Conservation (phyloP, 2,113 vertebrate genomes). For the Nycticebus coucang region DNA sequence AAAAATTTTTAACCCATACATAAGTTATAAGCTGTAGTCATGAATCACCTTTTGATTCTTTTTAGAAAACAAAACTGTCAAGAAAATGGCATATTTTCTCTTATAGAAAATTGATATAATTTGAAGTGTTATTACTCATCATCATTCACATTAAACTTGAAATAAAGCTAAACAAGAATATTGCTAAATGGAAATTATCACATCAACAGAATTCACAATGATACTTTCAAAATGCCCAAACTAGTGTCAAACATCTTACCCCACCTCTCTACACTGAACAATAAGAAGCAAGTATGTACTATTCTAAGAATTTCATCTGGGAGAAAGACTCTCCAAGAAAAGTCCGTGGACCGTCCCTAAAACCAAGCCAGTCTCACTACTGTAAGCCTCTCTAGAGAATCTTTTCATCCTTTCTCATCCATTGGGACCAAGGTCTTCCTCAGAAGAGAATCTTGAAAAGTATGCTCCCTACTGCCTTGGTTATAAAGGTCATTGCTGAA, state of each 20-base stretch:
- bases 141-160: conserved; percentile 64
- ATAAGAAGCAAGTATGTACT: not conserved
- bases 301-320: not conserved
- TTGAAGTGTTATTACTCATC: conserved; percentile 69
- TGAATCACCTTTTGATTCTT: conserved; percentile 68
- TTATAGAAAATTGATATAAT: conserved; percentile 73
- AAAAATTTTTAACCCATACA: conserved; percentile 60
- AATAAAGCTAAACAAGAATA: conserved; percentile 67
- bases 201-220: conserved; percentile 60
- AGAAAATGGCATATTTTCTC: conserved; percentile 69
- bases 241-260: conserved; percentile 25
- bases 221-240: conserved; percentile 49
- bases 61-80: conserved; percentile 66
- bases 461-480: not conserved
- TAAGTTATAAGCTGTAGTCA: conserved; percentile 68
- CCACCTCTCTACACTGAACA: not conserved
- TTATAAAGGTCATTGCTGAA: not conserved
- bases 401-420: not conserved
- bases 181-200: conserved; percentile 69
- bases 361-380: not conserved
- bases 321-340: not conserved
- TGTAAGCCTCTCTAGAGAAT: not conserved
- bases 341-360: not conserved
- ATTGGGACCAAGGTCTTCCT: not conserved
- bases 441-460: not conserved